phyloP scores from a whole-genome alignment of 2,797 vertebrate species.

The Macropus fuliginosus region DNA sequence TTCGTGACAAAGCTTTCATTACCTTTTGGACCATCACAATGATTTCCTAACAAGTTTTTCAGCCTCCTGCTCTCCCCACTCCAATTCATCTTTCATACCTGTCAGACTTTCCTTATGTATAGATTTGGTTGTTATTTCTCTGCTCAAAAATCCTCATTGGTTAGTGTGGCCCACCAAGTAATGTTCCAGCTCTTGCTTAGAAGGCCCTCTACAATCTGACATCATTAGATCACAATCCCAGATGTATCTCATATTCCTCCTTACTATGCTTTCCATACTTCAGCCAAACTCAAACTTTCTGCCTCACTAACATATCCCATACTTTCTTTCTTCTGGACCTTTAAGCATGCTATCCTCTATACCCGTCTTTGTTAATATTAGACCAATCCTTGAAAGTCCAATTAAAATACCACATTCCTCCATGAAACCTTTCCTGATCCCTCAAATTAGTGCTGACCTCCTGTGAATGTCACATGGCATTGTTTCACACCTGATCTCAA shows the following conservation, averaged over 20 bases:
- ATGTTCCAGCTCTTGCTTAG: background rate
- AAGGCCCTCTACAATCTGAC: background rate
- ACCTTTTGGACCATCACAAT: background rate
- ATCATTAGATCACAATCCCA: background rate
- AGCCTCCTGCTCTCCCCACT: background rate
- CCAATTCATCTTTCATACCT: background rate
- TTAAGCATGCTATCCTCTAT: background rate
- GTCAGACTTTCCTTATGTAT: background rate
- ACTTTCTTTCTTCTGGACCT: background rate
- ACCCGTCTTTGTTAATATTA: background rate
- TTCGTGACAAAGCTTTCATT: background rate
- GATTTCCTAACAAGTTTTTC: background rate
- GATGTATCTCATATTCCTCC: background rate
- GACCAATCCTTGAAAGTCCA: background rate
- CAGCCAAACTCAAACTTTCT: background rate
- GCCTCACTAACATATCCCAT: background rate
- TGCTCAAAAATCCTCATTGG: slow-evolving; percentile 28
- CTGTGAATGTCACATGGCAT: background rate
- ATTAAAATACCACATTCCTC: background rate
- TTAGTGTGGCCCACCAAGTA: background rate
- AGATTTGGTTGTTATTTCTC: background rate
- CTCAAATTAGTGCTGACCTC: background rate
- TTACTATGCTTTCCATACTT: background rate
- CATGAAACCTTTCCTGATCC: background rate
- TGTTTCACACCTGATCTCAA: background rate